phyloP scores from a whole-genome alignment of 1,140 invertebrate genomes.

The Scaptomyza hsui region DNA sequence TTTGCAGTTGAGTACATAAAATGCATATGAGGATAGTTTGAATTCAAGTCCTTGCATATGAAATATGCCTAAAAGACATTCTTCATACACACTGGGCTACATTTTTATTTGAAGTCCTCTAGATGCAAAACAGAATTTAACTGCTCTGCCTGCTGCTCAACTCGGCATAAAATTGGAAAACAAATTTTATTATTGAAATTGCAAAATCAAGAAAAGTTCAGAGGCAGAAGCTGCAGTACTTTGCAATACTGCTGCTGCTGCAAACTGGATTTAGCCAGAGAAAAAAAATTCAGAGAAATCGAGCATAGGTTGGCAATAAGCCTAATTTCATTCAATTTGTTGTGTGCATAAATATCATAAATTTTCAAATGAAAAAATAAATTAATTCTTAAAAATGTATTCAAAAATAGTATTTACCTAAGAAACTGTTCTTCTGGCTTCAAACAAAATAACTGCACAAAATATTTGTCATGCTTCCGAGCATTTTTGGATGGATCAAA shows the following conservation, averaged over 20 bases:
- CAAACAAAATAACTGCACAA: neutral
- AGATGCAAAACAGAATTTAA: conserved; percentile 26
- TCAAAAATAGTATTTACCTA: no score
- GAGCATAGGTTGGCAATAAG: conserved; percentile 24
- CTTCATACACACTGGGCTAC: conserved; percentile 4
- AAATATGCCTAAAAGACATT: conserved; percentile 23
- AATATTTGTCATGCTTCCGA: neutral
- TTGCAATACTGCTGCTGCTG: conserved; percentile 19
- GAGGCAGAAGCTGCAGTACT: conserved; percentile 15
- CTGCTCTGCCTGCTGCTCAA: conserved; percentile 52
- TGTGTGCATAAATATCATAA: neutral
- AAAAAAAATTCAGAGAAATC: conserved; percentile 1
- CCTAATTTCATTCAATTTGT: conserved; percentile 17
- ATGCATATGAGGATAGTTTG: conserved; percentile 37
- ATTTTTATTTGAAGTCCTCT: conserved; percentile 33
- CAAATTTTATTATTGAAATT: conserved; percentile 80
- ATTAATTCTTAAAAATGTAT: no score
- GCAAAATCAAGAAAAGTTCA: conserved; percentile 65
- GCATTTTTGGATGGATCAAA: neutral
- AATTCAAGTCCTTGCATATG: conserved; percentile 26
- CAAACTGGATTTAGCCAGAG: conserved; percentile 5
- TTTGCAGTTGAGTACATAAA: conserved; percentile 51
- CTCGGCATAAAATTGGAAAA: conserved; percentile 74
- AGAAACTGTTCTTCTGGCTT: neutral
- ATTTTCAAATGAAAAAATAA: no score